Percentiles rank a stretch among this genome's conserved stretches.
These are phyloP conservation scores for Solen grandis DNA, from an alignment of 1,140 invertebrate genomes.

Conservation along the genomic window DNA sequence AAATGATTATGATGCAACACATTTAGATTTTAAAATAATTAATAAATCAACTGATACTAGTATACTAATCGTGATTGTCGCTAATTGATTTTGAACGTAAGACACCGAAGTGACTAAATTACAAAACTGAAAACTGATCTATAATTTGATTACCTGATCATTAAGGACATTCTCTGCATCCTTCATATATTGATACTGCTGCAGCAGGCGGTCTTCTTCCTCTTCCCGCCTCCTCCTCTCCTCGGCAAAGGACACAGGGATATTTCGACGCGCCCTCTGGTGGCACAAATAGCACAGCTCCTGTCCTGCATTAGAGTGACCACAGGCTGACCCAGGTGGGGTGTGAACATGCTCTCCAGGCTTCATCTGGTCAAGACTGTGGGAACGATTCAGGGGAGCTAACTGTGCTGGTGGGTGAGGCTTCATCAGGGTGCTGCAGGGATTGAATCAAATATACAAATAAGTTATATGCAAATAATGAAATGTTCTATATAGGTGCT, in stretches of 20 bases:
- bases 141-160: constrained; percentile 73
- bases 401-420: constrained; percentile 63
- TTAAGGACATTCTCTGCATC: constrained; percentile 77
- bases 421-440: constrained; percentile 30
- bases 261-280: constrained; percentile 77
- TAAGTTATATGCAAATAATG: too few species aligned
- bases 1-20: too few species aligned
- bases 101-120: too few species aligned
- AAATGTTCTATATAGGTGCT: too few species aligned
- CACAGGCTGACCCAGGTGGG: constrained; percentile 69
- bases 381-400: constrained; percentile 60
- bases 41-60: too few species aligned
- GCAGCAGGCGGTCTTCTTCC: constrained; percentile 79
- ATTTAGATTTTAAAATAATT: too few species aligned
- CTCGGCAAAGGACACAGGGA: constrained; percentile 79
- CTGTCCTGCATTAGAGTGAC: constrained; percentile 78
- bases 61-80: too few species aligned
- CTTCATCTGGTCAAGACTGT: constrained; percentile 61
- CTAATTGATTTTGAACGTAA: too few species aligned
- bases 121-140: too few species aligned
- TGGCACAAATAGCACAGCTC: constrained; percentile 81
- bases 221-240: constrained; percentile 75
- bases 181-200: constrained; percentile 79
- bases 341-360: constrained; percentile 47
- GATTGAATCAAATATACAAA: too few species aligned